A percentile compares a stretch with the other conserved stretches of the same genome.
Evolutionary conservation across 2,888 invertebrate genomes (phyloP).

Genomic region (Cancer borealis): DNA sequence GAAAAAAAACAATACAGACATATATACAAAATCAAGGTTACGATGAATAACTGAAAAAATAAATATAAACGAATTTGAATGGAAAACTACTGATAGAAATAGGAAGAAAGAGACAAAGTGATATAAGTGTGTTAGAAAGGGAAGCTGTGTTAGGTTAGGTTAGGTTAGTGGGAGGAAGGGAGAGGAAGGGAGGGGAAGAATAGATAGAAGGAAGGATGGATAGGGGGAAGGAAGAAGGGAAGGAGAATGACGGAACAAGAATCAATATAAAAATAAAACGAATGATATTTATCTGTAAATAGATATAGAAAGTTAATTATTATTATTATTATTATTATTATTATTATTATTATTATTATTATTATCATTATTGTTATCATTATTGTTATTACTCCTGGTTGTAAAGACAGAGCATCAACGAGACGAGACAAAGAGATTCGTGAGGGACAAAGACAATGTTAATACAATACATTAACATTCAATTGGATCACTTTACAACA

Average conservation of each 20-base stretch:
- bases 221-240: no score
- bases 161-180: not conserved
- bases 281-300: not conserved
- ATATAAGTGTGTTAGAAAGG: not conserved
- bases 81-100: not conserved
- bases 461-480: no score
- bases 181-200: no score
- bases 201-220: no score
- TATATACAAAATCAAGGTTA: not conserved
- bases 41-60: not conserved
- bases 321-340: not conserved
- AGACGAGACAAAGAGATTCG: not conserved
- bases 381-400: not conserved
- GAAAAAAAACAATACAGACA: not conserved
- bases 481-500: no score
- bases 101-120: not conserved
- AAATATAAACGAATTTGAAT: not conserved
- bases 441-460: not conserved
- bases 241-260: not conserved
- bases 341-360: not conserved
- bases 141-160: not conserved
- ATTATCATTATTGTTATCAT: not conserved
- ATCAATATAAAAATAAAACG: not conserved
- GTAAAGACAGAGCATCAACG: not conserved
- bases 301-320: not conserved